Conservation (phyloP, 2,888 invertebrate genomes). For the Megaustenia siamemsis region DNA sequence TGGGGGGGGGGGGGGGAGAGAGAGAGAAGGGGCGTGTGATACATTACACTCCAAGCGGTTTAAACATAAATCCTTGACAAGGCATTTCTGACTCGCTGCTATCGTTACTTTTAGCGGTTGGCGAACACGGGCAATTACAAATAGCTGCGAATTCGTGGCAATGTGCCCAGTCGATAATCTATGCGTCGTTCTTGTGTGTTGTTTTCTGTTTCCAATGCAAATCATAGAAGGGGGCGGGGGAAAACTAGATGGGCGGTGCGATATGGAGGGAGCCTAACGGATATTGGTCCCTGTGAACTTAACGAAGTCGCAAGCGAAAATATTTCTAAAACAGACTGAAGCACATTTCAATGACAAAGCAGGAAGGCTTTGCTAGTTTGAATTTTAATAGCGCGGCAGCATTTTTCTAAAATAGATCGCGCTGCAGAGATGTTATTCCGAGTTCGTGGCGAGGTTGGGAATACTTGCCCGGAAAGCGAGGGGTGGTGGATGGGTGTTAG, state of each 20-base stretch:
- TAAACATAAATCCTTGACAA: too few species aligned
- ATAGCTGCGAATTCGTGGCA: background rate
- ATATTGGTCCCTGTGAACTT: conserved; percentile 15
- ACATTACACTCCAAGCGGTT: too few species aligned
- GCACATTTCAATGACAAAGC: conserved; percentile 12
- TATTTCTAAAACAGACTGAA: background rate
- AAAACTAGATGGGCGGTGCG: background rate
- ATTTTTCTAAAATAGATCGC: background rate
- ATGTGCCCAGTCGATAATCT: background rate
- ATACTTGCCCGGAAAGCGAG: too few species aligned
- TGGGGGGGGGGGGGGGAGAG: too few species aligned
- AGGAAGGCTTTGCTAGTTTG: background rate
- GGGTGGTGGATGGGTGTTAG: too few species aligned
- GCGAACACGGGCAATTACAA: background rate
- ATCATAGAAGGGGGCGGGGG: background rate
- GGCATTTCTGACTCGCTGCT: background rate
- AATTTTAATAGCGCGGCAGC: background rate
- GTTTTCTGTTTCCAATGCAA: background rate
- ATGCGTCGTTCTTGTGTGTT: background rate
- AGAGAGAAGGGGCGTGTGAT: too few species aligned
- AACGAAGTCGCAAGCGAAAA: background rate
- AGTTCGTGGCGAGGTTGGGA: too few species aligned
- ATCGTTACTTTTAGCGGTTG: background rate
- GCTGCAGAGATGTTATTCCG: background rate
- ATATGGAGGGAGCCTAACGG: background rate